A percentile compares a stretch with the other conserved stretches of the same genome.
Conservation (phyloP, 2,113 vertebrate genomes). For the Oplegnathus fasciatus region DNA sequence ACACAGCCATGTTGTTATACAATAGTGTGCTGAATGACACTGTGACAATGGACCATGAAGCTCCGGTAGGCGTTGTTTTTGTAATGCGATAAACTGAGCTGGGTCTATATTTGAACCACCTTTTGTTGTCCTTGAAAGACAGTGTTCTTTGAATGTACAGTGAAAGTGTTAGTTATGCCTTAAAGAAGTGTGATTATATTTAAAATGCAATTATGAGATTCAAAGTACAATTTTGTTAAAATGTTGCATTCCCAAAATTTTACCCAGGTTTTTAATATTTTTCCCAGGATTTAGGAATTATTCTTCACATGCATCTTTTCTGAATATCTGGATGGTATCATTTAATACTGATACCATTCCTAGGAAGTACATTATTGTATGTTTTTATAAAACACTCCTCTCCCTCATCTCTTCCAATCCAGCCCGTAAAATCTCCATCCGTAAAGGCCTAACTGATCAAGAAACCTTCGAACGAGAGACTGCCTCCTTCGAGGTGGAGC, state of each 20-base stretch:
- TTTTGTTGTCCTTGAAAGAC: slow-evolving; percentile 44
- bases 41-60: slow-evolving; percentile 24
- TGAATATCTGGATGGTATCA: not conserved
- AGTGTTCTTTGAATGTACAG: not conserved
- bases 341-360: not conserved
- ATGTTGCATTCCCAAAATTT: too few relatives aligned
- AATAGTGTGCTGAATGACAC: slow-evolving; percentile 33
- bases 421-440: slow-evolving; percentile 90
- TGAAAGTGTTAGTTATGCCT: not conserved
- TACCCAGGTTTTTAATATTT: not conserved
- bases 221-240: not conserved
- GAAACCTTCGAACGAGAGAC: slow-evolving; percentile 90
- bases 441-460: slow-evolving; percentile 85
- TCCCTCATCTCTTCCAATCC: slow-evolving; percentile 27
- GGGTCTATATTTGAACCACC: slow-evolving; percentile 49
- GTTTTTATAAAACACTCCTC: not conserved
- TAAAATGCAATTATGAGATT: not conserved
- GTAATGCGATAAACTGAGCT: slow-evolving; percentile 36
- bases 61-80: slow-evolving; percentile 34
- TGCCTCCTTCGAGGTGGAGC: slow-evolving; percentile 90
- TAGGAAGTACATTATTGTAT: not conserved
- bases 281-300: not conserved
- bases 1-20: slow-evolving; percentile 38
- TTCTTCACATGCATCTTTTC: not conserved
- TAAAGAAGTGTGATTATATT: not conserved